Percentiles rank a stretch among this genome's conserved stretches.
These are phyloP conservation scores for Neopipo cinnamomea DNA, from an alignment of 2,113 vertebrate genomes.

Conservation along the genomic window DNA sequence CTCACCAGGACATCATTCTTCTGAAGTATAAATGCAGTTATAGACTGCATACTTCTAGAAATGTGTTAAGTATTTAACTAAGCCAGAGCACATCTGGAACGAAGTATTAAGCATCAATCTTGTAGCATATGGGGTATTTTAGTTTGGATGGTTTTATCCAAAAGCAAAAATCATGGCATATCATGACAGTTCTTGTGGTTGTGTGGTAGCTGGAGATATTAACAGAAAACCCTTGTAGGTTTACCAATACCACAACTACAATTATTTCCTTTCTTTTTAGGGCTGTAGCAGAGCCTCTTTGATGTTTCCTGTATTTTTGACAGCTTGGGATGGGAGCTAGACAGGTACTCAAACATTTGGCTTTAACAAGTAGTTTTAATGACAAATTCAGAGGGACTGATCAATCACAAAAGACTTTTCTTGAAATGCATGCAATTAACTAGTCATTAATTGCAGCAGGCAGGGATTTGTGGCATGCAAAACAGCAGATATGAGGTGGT, in stretches of 20 bases:
- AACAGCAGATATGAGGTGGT: accelerated
- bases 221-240: slow-evolving; percentile 41
- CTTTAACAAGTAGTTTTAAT: not conserved
- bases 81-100: slow-evolving; percentile 50
- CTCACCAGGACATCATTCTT: slow-evolving; percentile 5
- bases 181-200: slow-evolving; percentile 38
- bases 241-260: slow-evolving; percentile 50
- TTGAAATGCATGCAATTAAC: not conserved
- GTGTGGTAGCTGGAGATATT: slow-evolving; percentile 47
- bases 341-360: not conserved
- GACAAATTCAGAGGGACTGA: not conserved
- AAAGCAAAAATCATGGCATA: slow-evolving; percentile 20
- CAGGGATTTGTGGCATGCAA: not conserved
- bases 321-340: not conserved
- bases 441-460: not conserved
- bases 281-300: slow-evolving; percentile 13
- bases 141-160: not conserved
- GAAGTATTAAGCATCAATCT: slow-evolving; percentile 44
- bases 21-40: slow-evolving; percentile 26
- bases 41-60: not conserved
- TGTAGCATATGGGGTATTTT: slow-evolving; percentile 28
- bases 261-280: slow-evolving; percentile 25
- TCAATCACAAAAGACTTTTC: not conserved
- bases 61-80: slow-evolving; percentile 53
- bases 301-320: not conserved